Evolutionary conservation across 2,888 invertebrate species (phyloP), one percentile per base, ranked within the genome.

Genomic region (Idaea dimidiata): DNA sequence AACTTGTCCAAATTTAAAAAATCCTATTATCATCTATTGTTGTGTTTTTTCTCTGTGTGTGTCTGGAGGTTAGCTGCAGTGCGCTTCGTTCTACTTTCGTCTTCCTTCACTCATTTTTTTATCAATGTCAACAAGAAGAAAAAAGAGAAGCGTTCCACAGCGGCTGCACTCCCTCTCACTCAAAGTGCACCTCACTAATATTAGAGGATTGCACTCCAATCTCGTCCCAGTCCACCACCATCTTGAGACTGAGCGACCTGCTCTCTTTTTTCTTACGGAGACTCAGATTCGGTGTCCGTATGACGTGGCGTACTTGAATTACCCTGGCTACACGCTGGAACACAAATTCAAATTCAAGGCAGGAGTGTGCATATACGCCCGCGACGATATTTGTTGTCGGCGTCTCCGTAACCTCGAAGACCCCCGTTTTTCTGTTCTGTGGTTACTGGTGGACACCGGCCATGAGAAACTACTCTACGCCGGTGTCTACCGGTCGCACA

Each of bases 351-450:
- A 56, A 10, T 32, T 59, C 4, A 56, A 54, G 14, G 66, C 66
- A 14, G 67, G 64, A n/a, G 64, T 66, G 5, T 67, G 69, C 33
- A 17, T 66, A 17, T 66, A 57, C 56, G 61, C 55, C 7, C 62
- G 62, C 0, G 61, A 65, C n/a, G 60, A 67, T 57, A 61, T 65
- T 17, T 67, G 67, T 17, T 54, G 17, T 43, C 24, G 56, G 17
- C 67, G 65, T 61, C 65, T 68, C 61, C 65, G 65, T 59, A 17
- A 58, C 33, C 54, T 68, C 58, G 65, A 68, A 60, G 59, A 60
- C 16, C 24, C 61, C 16, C 32, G 32, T 32, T 32, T 32, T 32
- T n/a, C n/a, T n/a, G n/a, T n/a, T n/a, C n/a, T n/a, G n/a, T n/a
- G n/a, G n/a, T n/a, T n/a, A n/a, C n/a, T n/a, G n/a, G n/a, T n/a